Evolutionary conservation across 2,797 vertebrate genomes (phyloP), one percentile per base, ranked within the genome.

Genomic region (Sebastes diaconus): DNA sequence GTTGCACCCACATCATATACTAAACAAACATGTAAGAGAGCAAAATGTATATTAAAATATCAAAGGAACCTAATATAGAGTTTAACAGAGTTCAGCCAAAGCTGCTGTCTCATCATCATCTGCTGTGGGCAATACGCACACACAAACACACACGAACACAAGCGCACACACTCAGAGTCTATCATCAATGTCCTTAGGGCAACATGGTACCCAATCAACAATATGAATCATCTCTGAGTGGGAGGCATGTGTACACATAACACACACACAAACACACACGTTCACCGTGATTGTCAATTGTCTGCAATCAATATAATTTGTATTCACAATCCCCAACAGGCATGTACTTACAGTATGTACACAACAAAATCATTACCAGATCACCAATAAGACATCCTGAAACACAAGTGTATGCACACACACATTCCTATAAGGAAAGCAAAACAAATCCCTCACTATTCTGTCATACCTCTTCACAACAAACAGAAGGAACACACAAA

Each of bases 161-260:
- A 24, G 34, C 42, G 16, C 34, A 13, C 68, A 5, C 36, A 22
- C 59, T 27, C 22, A 55, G 2, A 83, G 64, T 76, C 83, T 65
- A 83, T 86, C 75, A 87, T 66, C 66, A 27, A n/a, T 83, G 72
- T 88, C 90, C 77, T 86, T 7, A 68, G 84, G 85, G 79, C 79
- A 75, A 82, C 80, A 87, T 77, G 22, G 77, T 58, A 75, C 80
- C 77, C 73, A 90, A 87, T 90, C 82, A 84, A 82, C 74, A 85
- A 32, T 34, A 83, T 83, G 59, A 85, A 67, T 87, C 66, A 77
- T 69, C 68, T 70, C 39, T 73, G 65, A 80, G 80, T 59, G 74
- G 76, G 46, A 84, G 75, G 18, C 58, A 67, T 68, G 68, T 54
- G 32, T 22, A 27, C 68, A 77, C 66, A 57, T 30, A 16, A 76